These are phyloP conservation scores for Leptinotarsa juncta DNA, from an alignment of 2,888 invertebrate species.

Conservation along the genomic window DNA sequence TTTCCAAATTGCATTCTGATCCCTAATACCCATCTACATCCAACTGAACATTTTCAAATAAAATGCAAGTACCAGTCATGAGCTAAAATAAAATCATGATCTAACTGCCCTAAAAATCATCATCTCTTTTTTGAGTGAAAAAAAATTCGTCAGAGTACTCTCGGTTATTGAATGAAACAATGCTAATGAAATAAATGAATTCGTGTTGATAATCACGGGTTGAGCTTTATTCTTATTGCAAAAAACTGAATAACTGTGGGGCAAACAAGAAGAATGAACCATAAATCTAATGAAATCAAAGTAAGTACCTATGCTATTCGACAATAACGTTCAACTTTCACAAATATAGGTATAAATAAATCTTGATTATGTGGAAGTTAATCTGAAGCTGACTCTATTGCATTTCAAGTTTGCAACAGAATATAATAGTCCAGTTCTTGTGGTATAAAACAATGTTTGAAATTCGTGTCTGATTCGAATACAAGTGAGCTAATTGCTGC, in stretches of 20 bases:
- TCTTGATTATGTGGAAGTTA: slow-evolving; percentile 36
- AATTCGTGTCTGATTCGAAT: too few species aligned
- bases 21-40: too few species aligned
- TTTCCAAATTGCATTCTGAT: too few species aligned
- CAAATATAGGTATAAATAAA: slow-evolving; percentile 42
- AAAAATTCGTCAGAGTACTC: not conserved
- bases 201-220: not conserved
- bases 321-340: slow-evolving; percentile 45
- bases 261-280: slow-evolving; percentile 35
- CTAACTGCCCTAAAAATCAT: not conserved
- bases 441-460: not conserved
- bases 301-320: slow-evolving; percentile 38
- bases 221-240: slow-evolving; percentile 11
- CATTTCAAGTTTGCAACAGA: slow-evolving; percentile 9
- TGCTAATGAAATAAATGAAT: not conserved
- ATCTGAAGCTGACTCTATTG: slow-evolving; percentile 18
- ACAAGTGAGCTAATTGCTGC: too few species aligned
- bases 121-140: not conserved
- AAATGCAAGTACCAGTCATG: too few species aligned
- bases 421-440: not conserved
- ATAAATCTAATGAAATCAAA: slow-evolving; percentile 50
- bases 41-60: too few species aligned
- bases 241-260: slow-evolving; percentile 19
- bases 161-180: not conserved
- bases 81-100: not conserved